Conservation (phyloP, 2,113 vertebrate species). For the Chitala chitala region DNA sequence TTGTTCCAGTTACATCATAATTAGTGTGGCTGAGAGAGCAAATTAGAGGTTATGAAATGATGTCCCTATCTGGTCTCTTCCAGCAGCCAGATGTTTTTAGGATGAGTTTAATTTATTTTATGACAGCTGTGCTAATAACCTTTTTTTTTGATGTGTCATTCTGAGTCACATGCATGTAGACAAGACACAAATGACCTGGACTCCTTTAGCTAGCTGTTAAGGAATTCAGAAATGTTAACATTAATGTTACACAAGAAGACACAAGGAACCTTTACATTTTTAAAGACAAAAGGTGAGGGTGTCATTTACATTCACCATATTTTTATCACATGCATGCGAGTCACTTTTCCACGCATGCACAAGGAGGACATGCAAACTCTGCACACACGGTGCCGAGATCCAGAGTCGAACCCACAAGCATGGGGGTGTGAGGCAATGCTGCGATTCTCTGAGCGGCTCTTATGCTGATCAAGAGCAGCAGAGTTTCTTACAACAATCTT, state of each 20-base stretch:
- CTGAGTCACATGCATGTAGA: slow-evolving; percentile 50
- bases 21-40: slow-evolving; percentile 70
- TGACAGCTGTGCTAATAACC: slow-evolving; percentile 72
- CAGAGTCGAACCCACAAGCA: too few relatives aligned
- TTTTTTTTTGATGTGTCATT: slow-evolving; percentile 60
- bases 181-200: slow-evolving; percentile 7
- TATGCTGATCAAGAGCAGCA: too few relatives aligned
- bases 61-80: slow-evolving; percentile 51
- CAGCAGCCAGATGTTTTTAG: slow-evolving; percentile 72
- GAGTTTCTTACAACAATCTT: too few relatives aligned
- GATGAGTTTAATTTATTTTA: slow-evolving; percentile 78
- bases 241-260: slow-evolving; percentile 38
- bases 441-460: too few relatives aligned
- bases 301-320: too few relatives aligned
- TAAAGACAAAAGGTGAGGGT: too few relatives aligned
- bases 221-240: slow-evolving; percentile 23
- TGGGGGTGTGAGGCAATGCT: too few relatives aligned
- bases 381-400: too few relatives aligned
- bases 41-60: slow-evolving; percentile 63
- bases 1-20: slow-evolving; percentile 87
- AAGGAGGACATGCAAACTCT: too few relatives aligned
- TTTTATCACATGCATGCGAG: too few relatives aligned
- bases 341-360: too few relatives aligned
- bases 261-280: too few relatives aligned
- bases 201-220: background rate